Evolutionary conservation across 2,113 vertebrate genomes (phyloP).

Genomic region (Phainopepla nitens): DNA sequence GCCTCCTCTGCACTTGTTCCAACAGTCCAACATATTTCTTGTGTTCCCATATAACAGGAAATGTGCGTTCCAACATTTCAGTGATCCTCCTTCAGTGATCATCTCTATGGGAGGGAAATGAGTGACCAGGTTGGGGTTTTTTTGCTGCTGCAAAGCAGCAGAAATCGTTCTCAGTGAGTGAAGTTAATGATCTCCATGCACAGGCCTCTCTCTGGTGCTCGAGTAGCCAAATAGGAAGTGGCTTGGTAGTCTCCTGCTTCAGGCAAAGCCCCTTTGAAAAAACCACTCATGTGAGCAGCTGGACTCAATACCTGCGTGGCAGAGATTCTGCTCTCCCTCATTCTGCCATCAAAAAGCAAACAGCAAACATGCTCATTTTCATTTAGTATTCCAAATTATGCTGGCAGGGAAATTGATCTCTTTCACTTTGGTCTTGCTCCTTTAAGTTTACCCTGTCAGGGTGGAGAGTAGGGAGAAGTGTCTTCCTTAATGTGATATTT

Average conservation of each 20-base stretch:
- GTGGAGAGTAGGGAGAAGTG: neutral
- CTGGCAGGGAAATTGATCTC: neutral
- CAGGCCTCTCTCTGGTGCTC: neutral
- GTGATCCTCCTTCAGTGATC: neutral
- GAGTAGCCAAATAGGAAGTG: neutral
- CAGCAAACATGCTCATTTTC: neutral
- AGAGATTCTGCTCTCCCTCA: neutral
- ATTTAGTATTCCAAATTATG: neutral
- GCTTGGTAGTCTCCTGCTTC: neutral
- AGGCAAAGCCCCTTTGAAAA: neutral
- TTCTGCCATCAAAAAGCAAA: neutral
- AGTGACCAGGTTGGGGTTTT: neutral
- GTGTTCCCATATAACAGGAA: neutral
- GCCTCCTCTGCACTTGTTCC: neutral
- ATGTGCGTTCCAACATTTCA: neutral
- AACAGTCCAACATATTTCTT: neutral
- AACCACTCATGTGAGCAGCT: neutral
- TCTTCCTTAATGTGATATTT: neutral
- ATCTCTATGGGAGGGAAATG: neutral
- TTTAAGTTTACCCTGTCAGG: neutral
- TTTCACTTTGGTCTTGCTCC: neutral
- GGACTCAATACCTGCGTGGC: neutral
- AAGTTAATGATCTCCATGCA: neutral
- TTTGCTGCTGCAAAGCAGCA: neutral
- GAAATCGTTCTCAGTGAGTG: fast-evolving